Percentiles rank a stretch among this genome's conserved stretches.
phyloP scores from a whole-genome alignment of 2,888 invertebrate genomes.

The Eugnorisma glareosa region DNA sequence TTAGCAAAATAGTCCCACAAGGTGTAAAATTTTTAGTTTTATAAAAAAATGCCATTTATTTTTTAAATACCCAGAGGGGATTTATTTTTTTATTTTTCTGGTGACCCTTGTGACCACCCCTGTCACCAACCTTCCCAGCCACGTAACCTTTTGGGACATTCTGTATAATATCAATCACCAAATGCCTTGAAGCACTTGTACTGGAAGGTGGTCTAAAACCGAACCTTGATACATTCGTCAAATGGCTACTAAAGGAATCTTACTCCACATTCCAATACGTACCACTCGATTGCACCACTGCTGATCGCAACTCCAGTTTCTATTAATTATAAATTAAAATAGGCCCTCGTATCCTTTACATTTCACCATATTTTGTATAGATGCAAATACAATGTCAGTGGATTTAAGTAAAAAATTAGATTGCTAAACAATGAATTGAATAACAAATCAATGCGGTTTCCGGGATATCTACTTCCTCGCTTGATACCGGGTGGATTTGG shows the following conservation, averaged over 20 bases:
- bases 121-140: too few relatives aligned
- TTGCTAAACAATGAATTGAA: constrained; percentile 74
- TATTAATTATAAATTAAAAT: constrained; percentile 63
- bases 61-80: too few relatives aligned
- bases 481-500: constrained; percentile 35
- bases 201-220: background rate
- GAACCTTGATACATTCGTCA: constrained; percentile 27
- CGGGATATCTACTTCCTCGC: constrained; percentile 76
- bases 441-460: constrained; percentile 73
- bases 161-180: background rate
- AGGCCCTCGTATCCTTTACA: constrained; percentile 47
- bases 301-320: constrained; percentile 47
- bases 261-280: constrained; percentile 47
- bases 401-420: constrained; percentile 52
- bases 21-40: too few relatives aligned
- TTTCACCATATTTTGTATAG: constrained; percentile 48
- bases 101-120: too few relatives aligned
- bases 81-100: too few relatives aligned
- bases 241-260: constrained; percentile 45
- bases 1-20: too few relatives aligned
- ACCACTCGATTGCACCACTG: constrained; percentile 43
- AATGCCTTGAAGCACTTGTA: background rate
- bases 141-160: too few relatives aligned
- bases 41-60: too few relatives aligned
- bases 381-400: constrained; percentile 30